Percentiles rank a stretch among this genome's conserved stretches.
phyloP scores from a whole-genome alignment of 2,113 vertebrate species.

The Anas platyrhynchos region DNA sequence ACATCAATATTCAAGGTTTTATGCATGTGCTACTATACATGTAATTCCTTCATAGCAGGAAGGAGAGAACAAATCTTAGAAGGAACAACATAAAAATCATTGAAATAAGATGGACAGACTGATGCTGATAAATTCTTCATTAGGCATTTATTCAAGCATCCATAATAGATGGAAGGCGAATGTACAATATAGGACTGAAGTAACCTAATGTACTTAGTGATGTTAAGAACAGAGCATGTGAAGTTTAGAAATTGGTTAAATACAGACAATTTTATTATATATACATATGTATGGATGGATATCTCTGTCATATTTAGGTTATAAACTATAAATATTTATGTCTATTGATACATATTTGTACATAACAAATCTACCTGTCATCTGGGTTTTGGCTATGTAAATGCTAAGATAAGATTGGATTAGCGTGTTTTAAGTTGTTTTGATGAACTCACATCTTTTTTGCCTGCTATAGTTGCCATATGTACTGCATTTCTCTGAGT shows the following conservation, averaged over 20 bases:
- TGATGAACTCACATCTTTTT: neutral
- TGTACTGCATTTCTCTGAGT: neutral
- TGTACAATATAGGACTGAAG: neutral
- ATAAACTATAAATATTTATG: neutral
- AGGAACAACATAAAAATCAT: neutral
- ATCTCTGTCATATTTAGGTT: neutral
- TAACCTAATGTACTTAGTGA: neutral
- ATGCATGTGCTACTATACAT: neutral
- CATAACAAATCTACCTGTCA: neutral
- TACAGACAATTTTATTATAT: neutral
- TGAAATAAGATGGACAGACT: neutral
- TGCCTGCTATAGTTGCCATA: neutral
- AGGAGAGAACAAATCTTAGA: neutral
- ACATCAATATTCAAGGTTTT: slow-evolving; percentile 11
- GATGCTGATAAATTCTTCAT: slow-evolving; percentile 20
- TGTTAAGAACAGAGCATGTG: neutral
- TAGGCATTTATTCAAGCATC: neutral
- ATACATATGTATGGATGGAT: neutral
- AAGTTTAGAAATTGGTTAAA: neutral
- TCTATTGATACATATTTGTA: neutral
- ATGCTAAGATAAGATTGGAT: neutral
- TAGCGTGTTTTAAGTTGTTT: neutral
- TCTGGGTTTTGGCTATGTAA: neutral
- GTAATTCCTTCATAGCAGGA: neutral
- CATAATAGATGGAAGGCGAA: neutral